phyloP scores from a whole-genome alignment of 2,113 vertebrate genomes.

The Pseudorhombus dupliciocellatus region DNA sequence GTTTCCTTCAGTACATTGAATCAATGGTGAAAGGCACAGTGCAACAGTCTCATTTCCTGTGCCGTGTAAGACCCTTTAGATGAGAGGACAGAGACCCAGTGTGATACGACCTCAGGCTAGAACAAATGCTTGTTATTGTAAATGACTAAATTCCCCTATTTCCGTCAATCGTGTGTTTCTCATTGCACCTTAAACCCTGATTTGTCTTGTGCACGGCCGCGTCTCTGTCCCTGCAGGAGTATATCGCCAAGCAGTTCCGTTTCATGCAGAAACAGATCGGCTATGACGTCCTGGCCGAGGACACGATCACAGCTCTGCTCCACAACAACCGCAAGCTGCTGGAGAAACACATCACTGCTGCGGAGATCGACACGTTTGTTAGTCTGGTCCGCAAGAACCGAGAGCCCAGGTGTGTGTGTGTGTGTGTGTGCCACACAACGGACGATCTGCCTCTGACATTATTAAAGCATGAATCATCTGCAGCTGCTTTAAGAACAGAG shows the following conservation, averaged over 20 bases:
- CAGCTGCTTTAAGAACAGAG: not conserved
- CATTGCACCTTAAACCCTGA: not conserved
- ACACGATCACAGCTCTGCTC: slow-evolving; percentile 96
- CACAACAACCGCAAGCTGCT: slow-evolving; percentile 98
- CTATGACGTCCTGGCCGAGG: slow-evolving; percentile 97
- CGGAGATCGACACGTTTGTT: slow-evolving; percentile 98
- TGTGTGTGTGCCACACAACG: not conserved
- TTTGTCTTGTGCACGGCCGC: not conserved
- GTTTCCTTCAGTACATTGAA: not conserved
- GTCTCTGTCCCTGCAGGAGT: slow-evolving; percentile 83
- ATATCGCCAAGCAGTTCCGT: slow-evolving; percentile 99
- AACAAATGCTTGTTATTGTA: not conserved
- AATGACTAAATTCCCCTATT: slow-evolving; percentile 7
- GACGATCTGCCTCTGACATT: not conserved
- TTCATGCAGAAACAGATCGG: slow-evolving; percentile 99
- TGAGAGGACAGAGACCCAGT: not conserved
- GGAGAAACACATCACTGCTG: slow-evolving; percentile 98
- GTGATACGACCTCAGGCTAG: not conserved
- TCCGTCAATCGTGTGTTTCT: slow-evolving; percentile 2
- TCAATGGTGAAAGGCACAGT: not conserved
- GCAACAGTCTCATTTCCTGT: too few relatives aligned
- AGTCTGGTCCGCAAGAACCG: slow-evolving; percentile 98
- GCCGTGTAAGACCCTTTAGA: not conserved
- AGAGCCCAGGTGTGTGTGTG: slow-evolving; percentile 90
- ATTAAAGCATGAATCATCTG: too few relatives aligned